A percentile compares a stretch with the other conserved stretches of the same genome.
Conservation (phyloP, 2,888 invertebrate species). For the Nebria brevicollis region DNA sequence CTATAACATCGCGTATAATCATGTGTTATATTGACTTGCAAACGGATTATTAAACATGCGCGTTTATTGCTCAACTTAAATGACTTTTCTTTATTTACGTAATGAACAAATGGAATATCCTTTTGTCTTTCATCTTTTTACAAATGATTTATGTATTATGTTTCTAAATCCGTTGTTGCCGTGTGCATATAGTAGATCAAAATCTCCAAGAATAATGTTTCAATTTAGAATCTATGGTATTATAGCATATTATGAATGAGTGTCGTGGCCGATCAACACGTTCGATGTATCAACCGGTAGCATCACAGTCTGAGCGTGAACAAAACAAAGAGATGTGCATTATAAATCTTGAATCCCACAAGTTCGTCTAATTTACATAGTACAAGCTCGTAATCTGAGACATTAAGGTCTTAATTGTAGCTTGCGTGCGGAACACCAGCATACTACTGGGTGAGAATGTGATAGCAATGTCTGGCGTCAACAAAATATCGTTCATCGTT, state of each 20-base stretch:
- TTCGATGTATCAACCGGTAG: slow-evolving; percentile 24
- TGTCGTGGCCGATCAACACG: background rate
- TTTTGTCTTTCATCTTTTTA: too few relatives aligned
- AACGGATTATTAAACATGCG: background rate
- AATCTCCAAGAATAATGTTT: background rate
- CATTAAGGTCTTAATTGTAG: slow-evolving; percentile 57
- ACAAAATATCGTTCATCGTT: slow-evolving; percentile 10
- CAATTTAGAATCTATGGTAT: background rate
- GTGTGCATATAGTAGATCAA: background rate
- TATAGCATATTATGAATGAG: background rate
- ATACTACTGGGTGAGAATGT: slow-evolving; percentile 33
- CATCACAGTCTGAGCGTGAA: slow-evolving; percentile 46
- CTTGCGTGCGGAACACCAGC: slow-evolving; percentile 53
- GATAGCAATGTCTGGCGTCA: slow-evolving; percentile 18
- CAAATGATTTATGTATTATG: too few relatives aligned
- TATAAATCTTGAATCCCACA: slow-evolving; percentile 54
- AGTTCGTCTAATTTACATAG: slow-evolving; percentile 56
- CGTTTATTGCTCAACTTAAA: background rate
- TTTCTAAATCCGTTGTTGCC: too few relatives aligned
- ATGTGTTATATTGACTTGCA: slow-evolving; percentile 23
- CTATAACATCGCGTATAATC: slow-evolving; percentile 15
- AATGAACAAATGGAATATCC: too few relatives aligned
- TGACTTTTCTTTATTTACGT: background rate
- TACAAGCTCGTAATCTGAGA: slow-evolving; percentile 55
- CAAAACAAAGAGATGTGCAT: slow-evolving; percentile 49